These are phyloP conservation scores for Eulemur macaco DNA, from an alignment of 2,113 vertebrate genomes.

Conservation along the genomic window DNA sequence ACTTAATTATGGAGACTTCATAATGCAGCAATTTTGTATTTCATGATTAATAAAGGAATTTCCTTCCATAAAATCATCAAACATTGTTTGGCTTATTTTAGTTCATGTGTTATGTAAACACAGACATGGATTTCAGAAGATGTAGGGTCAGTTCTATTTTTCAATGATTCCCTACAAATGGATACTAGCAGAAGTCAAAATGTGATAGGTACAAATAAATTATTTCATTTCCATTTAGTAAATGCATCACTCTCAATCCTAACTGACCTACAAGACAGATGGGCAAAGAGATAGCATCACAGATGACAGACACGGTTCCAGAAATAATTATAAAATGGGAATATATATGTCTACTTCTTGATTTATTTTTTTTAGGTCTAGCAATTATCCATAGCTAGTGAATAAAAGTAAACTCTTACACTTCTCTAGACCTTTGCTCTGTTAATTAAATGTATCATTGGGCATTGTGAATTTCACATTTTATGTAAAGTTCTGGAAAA, in stretches of 20 bases:
- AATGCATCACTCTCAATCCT: neutral
- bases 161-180: neutral
- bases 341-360: neutral
- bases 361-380: neutral
- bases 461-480: neutral
- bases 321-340: neutral
- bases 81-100: neutral
- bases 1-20: neutral
- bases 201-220: neutral
- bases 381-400: neutral
- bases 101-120: neutral
- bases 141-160: neutral
- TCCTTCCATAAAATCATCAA: neutral
- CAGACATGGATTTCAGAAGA: neutral
- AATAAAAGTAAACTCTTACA: neutral
- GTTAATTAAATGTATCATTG: neutral
- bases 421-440: neutral
- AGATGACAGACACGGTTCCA: neutral
- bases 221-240: neutral
- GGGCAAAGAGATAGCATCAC: neutral
- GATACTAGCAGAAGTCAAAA: neutral
- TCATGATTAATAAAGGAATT: neutral
- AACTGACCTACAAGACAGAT: neutral
- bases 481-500: slow-evolving; percentile 24
- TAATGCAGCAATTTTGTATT: neutral